Evolutionary conservation across 1,140 invertebrate genomes (phyloP), one percentile per base, ranked within the genome.

Genomic region (Musca vetustissima): DNA sequence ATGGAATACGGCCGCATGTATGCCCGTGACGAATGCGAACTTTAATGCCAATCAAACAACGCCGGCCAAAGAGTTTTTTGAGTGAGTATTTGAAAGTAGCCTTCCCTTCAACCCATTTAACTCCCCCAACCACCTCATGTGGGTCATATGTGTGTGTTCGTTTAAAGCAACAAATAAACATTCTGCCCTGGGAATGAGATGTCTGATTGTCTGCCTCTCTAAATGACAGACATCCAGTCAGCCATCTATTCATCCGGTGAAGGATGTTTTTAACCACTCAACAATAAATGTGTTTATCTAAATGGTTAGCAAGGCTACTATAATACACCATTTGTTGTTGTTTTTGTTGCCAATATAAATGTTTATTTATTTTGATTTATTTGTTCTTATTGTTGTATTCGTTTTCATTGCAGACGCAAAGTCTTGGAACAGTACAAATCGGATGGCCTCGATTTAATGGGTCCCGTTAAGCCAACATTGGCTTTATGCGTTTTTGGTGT

Each of bases 61-160:
- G 73, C 94, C 94, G 0, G 93, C 95, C 19, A 92, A 93, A 81
- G 95, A 98, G 84, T 98, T 95, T 84, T 98, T 95, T 83, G 92
- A 96, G 96, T 97, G 86, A 91, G 92, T 86, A 24, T 36, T 28
- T 28, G 3, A 43, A 43, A 13, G n/a, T n/a, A 1, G 7, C 19
- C 17, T 50, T 1, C 14, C 36, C 36, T 4, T 28, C 36, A n/a
- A n/a, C n/a, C n/a, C n/a, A n/a, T n/a, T n/a, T n/a, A n/a, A n/a
- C 36, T 43, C 36, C 36, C 36, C 19, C 22, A 3, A 14, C 24
- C 55, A 13, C 15, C 14, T 13, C 49, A 50, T 50, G 19, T 50
- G 49, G 11, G 11, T 19, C n/a, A 50, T 19, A 50, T n/a, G n/a
- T n/a, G 3, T 28, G 28, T 28, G 28, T 28, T 28, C n/a, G n/a